A percentile compares a stretch with the other conserved stretches of the same genome.
Conservation (phyloP, 2,113 vertebrate genomes). For the Paratilapia polleni region DNA sequence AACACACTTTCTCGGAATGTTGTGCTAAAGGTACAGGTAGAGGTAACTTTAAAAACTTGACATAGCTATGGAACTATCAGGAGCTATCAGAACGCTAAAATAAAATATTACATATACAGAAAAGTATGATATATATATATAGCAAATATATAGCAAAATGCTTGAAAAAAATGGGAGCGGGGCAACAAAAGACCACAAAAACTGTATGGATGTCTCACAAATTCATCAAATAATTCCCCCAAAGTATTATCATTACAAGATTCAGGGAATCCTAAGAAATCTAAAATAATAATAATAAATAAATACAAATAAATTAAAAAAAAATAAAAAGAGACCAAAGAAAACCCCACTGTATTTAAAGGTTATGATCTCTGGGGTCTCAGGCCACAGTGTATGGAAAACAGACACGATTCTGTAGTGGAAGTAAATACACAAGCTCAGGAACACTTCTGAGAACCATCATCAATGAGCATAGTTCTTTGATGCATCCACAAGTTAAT, state of each 20-base stretch:
- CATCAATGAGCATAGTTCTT: background rate
- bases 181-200: background rate
- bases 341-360: no score
- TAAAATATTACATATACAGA: background rate
- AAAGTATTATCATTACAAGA: no score
- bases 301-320: background rate
- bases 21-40: background rate
- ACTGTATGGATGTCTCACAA: no score
- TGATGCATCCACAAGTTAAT: background rate
- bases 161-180: background rate
- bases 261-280: no score
- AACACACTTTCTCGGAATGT: background rate
- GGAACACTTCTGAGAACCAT: no score
- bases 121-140: background rate
- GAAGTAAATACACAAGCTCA: background rate
- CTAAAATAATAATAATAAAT: no score
- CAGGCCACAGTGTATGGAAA: background rate
- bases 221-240: no score
- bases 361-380: background rate
- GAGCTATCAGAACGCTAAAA: background rate
- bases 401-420: background rate
- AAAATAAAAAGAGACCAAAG: no score
- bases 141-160: background rate
- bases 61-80: background rate
- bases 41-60: background rate